Conservation (phyloP, 2,797 vertebrate species). For the Micropoecilia bifurca region DNA sequence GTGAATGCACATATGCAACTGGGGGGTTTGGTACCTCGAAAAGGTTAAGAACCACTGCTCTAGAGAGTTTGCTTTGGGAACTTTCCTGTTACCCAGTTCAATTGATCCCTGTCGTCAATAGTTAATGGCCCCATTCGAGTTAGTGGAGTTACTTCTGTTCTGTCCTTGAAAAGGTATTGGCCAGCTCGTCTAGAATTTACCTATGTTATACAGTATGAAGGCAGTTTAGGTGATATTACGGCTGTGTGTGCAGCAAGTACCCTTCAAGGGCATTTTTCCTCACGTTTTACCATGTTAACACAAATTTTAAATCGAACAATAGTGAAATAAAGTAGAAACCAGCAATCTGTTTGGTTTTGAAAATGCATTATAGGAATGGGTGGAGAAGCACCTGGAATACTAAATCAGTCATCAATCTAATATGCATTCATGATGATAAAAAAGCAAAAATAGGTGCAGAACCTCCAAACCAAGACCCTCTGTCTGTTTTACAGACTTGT, state of each 20-base stretch:
- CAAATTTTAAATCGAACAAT: slow-evolving; percentile 12
- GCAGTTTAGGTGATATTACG: slow-evolving; percentile 15
- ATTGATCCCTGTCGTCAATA: slow-evolving; percentile 44
- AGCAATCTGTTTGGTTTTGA: slow-evolving; percentile 4
- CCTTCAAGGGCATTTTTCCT: slow-evolving; percentile 30
- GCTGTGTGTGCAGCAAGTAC: background rate
- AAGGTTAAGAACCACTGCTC: background rate
- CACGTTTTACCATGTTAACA: background rate
- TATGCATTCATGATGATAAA: slow-evolving; percentile 7
- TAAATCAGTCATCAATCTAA: slow-evolving; percentile 19
- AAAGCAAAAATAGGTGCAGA: slow-evolving; percentile 19
- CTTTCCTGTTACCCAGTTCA: slow-evolving; percentile 22
- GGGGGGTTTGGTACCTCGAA: no score
- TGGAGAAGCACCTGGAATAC: slow-evolving; percentile 1
- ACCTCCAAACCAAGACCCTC: background rate
- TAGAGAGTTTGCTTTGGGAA: slow-evolving; percentile 27
- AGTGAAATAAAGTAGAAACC: slow-evolving; percentile 11
- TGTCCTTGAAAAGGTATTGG: slow-evolving; percentile 16
- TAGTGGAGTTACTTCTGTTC: slow-evolving; percentile 4
- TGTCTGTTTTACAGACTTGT: background rate
- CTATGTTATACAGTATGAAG: slow-evolving; percentile 4
- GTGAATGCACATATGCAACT: no score
- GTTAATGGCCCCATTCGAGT: slow-evolving; percentile 35
- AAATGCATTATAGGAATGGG: background rate
- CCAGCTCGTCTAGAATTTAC: slow-evolving; percentile 20